Percentiles rank a stretch among this genome's conserved stretches.
These are phyloP conservation scores for Epirrhoe alternata DNA, from an alignment of 2,888 invertebrate genomes.

Conservation along the genomic window DNA sequence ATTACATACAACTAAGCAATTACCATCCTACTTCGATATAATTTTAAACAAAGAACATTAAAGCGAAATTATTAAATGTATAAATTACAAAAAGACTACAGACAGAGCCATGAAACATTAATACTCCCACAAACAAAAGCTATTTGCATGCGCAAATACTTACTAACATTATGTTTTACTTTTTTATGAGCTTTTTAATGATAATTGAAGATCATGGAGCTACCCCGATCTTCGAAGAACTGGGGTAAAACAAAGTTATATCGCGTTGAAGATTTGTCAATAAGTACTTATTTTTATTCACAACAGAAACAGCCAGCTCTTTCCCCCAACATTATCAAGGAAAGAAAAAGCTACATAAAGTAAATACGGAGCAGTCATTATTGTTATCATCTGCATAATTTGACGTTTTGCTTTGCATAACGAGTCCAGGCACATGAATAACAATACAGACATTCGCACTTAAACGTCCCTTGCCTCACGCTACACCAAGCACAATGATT, in stretches of 20 bases:
- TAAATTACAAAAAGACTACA: constrained; percentile 25
- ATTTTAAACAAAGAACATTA: constrained; percentile 17
- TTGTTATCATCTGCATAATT: constrained; percentile 73
- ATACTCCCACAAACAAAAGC: constrained; percentile 38
- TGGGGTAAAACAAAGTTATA: background rate
- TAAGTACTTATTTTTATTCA: constrained; percentile 21
- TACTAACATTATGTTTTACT: constrained; percentile 36
- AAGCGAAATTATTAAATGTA: constrained; percentile 21
- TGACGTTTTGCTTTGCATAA: constrained; percentile 70
- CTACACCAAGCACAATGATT: constrained; percentile 41
- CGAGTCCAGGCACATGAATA: constrained; percentile 65
- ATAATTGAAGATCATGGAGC: constrained; percentile 21
- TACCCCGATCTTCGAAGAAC: background rate
- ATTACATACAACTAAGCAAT: constrained; percentile 22
- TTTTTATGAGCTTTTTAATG: constrained; percentile 39
- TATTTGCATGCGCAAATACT: constrained; percentile 39
- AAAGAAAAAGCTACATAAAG: constrained; percentile 53
- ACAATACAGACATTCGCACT: constrained; percentile 60
- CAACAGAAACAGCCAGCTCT: constrained; percentile 16
- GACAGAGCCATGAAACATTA: constrained; percentile 35
- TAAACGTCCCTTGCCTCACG: constrained; percentile 50
- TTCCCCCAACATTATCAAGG: constrained; percentile 39
- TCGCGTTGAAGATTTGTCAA: constrained; percentile 38
- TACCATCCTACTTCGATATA: constrained; percentile 1
- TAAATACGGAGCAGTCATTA: constrained; percentile 64